Base-by-base conservation (phyloP, 2,888 invertebrate genomes). In the Mythimna vitellina region DNA sequence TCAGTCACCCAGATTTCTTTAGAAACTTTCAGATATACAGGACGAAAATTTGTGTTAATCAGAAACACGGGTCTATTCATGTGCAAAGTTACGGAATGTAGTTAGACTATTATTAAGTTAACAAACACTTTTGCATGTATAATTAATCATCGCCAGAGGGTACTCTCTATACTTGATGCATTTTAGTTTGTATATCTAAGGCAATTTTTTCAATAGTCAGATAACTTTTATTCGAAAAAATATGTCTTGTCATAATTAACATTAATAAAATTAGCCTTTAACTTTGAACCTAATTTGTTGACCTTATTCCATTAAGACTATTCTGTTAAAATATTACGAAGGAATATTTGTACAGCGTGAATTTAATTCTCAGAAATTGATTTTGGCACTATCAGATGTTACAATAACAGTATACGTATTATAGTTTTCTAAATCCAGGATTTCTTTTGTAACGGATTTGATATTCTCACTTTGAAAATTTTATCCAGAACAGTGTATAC, bases 61-160 rank as follows among this genome's bases (percentile, higher is more conserved):
- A 70, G 54, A 62, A 78, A 78, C 46, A 56, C 49, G 22, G 29
- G 38, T 56, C 67, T 77, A 74, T 74, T 70, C 46, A 61, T 77
- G 78, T 74, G 54, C 32, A 74, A 74, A 70, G 54, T 70, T 75
- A 54, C 22, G 56, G 35, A 72, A 56, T 79, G 62, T 79, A 61
- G 71, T 76, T 56, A 29, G 46, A 42, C 46, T 57, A 78, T 57
- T n/a, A 72, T 66, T 77, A 70, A 70, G 62, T 63, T 53, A 78
- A 70, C 70, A 63, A 78, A 78, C 49, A 76, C 60, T 64, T 70
- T 73, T 56, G 73, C 49, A 67, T 75, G 78, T 63, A 63, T 71
- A 75, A 71, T 53, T 54, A 78, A 60, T 49, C 54, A 60, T 49
- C 14, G 22, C 60, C 46, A 25, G 38, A 9, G 29, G 60, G 46